phyloP scores from a whole-genome alignment of 2,888 invertebrate genomes.

The Mycalesis mineus region DNA sequence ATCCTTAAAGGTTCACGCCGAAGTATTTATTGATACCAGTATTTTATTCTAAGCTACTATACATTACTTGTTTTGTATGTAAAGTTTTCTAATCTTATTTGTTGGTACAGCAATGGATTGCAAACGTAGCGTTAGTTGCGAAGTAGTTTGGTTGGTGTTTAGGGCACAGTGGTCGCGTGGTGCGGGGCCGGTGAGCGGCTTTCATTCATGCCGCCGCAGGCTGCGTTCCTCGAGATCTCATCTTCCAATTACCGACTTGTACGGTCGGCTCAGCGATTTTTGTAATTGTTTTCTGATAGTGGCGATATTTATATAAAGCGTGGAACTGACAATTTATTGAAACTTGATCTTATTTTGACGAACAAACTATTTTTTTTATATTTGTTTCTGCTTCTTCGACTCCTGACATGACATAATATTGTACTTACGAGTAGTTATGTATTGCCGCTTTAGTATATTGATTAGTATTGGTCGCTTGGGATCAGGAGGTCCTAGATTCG shows the following conservation, averaged over 20 bases:
- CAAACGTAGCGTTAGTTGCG: conserved; percentile 21
- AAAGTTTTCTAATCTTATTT: not conserved
- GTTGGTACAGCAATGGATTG: conserved; percentile 40
- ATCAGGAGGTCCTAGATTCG: too few relatives aligned
- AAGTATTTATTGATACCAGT: conserved; percentile 35
- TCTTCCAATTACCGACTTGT: conserved; percentile 72
- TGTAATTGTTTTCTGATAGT: conserved; percentile 63
- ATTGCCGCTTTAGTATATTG: too few relatives aligned
- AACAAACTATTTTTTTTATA: too few relatives aligned
- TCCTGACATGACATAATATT: too few relatives aligned
- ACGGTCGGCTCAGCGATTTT: conserved; percentile 59
- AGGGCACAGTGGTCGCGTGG: conserved; percentile 41
- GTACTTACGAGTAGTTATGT: too few relatives aligned
- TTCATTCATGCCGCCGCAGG: conserved; percentile 77
- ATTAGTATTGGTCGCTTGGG: too few relatives aligned
- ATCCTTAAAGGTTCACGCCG: conserved; percentile 68
- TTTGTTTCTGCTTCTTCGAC: too few relatives aligned
- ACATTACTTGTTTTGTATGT: conserved; percentile 36
- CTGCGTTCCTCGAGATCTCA: conserved; percentile 74
- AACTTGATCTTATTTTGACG: not conserved
- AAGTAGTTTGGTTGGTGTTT: conserved; percentile 40
- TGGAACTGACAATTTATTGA: conserved; percentile 12
- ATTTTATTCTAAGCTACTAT: conserved; percentile 25
- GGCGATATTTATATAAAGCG: conserved; percentile 37
- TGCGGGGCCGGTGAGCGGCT: conserved; percentile 68